These are phyloP conservation scores for Piezodorus guildinii DNA, from an alignment of 1,140 invertebrate species.

Conservation along the genomic window DNA sequence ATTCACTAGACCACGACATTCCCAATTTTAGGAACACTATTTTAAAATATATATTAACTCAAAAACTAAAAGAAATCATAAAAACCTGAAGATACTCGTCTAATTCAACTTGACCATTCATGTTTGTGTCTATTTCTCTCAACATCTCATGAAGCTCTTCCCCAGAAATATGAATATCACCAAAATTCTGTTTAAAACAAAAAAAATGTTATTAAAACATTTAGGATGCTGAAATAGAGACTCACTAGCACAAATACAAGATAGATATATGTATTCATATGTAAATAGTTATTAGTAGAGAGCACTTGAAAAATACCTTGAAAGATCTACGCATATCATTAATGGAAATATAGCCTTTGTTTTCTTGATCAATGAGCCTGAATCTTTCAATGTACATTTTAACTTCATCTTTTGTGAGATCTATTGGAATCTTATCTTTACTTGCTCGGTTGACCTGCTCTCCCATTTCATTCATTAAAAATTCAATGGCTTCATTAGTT, in stretches of 20 bases:
- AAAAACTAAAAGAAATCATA: no score
- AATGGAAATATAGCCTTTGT: constrained; percentile 95
- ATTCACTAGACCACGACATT: no score
- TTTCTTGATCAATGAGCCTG: constrained; percentile 86
- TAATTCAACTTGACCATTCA: constrained; percentile 97
- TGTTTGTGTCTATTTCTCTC: constrained; percentile 95
- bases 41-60: no score
- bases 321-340: constrained; percentile 90
- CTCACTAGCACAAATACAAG: no score
- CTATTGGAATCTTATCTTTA: constrained; percentile 79
- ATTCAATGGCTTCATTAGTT: constrained; percentile 64
- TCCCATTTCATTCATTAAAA: constrained; percentile 93
- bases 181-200: constrained; percentile 37
- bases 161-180: constrained; percentile 79
- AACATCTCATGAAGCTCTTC: constrained; percentile 95
- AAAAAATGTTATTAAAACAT: neutral
- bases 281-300: neutral
- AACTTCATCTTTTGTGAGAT: constrained; percentile 89
- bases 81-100: constrained; percentile 96
- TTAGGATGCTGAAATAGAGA: neutral
- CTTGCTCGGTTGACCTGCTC: constrained; percentile 81
- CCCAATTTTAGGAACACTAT: no score
- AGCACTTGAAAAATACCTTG: constrained; percentile 54
- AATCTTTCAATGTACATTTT: constrained; percentile 89
- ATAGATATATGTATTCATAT: no score